Evolutionary conservation across 2,888 invertebrate genomes (phyloP).

Genomic region (Strigamia crassipes): DNA sequence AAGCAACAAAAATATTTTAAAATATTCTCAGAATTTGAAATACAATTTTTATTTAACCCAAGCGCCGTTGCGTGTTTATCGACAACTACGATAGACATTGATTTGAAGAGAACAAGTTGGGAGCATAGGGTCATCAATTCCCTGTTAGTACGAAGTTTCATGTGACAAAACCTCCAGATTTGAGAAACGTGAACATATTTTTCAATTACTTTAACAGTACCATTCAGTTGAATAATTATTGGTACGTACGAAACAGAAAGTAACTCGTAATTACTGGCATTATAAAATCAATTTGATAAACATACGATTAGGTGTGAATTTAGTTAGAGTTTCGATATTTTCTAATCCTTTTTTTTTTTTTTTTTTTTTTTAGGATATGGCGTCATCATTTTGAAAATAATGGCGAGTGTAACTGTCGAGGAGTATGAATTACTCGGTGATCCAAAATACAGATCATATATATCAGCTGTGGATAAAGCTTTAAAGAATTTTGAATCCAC

Average conservation of each 20-base stretch:
- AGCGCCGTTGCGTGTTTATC: not conserved
- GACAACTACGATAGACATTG: not conserved
- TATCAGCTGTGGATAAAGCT: constrained; percentile 81
- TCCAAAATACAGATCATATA: constrained; percentile 78
- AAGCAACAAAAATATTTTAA: too few relatives aligned
- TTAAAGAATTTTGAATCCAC: constrained; percentile 88
- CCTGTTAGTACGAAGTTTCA: not conserved
- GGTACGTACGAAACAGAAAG: not conserved
- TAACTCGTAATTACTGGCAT: not conserved
- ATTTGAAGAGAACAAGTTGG: not conserved
- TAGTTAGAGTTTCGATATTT: not conserved
- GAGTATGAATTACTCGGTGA: constrained; percentile 81
- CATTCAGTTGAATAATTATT: not conserved
- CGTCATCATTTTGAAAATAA: constrained; percentile 50
- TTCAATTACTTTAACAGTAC: not conserved
- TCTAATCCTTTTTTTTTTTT: too few relatives aligned
- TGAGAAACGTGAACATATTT: not conserved
- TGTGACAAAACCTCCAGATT: not conserved
- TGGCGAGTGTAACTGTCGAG: constrained; percentile 66
- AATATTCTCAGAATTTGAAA: too few relatives aligned
- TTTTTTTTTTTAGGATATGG: not conserved
- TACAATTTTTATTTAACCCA: not conserved
- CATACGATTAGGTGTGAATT: not conserved
- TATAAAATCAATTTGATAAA: not conserved
- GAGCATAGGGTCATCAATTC: too few relatives aligned